Evolutionary conservation across 2,797 vertebrate genomes (phyloP).

Genomic region (Sebastiscus albofasciatus): DNA sequence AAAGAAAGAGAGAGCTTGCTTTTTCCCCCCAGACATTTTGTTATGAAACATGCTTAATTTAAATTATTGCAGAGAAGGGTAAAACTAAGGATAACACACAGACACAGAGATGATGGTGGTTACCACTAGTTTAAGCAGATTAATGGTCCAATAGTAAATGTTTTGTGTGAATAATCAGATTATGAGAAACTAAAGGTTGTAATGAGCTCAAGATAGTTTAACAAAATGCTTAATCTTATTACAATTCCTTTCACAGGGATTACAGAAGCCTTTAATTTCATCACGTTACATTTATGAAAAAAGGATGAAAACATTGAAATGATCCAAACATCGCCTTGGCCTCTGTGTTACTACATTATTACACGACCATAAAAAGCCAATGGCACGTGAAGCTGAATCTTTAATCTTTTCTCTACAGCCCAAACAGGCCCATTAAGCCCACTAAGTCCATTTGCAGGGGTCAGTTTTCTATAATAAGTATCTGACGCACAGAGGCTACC

Average conservation of each 20-base stretch:
- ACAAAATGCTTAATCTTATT: constrained; percentile 26
- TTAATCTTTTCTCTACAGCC: neutral
- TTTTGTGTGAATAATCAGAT: constrained; percentile 25
- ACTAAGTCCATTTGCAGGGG: constrained; percentile 5
- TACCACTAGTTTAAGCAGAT: constrained; percentile 19
- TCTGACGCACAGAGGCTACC: neutral
- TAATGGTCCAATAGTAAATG: constrained; percentile 16
- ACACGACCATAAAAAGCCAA: neutral
- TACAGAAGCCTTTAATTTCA: neutral
- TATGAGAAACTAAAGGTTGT: constrained; percentile 14
- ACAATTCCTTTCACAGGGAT: constrained; percentile 10
- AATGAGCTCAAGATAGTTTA: constrained; percentile 21
- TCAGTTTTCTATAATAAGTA: neutral
- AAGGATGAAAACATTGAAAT: neutral
- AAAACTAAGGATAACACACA: neutral
- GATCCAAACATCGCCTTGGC: neutral
- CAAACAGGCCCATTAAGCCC: constrained; percentile 1
- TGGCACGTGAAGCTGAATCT: neutral
- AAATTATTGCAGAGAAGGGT: neutral
- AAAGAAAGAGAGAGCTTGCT: neutral
- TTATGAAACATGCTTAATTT: neutral
- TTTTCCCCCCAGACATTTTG: neutral
- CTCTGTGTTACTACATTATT: neutral
- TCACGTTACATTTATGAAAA: neutral
- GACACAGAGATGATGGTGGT: neutral